These are phyloP conservation scores for Drepana falcataria DNA, from an alignment of 2,888 invertebrate species.

Conservation along the genomic window DNA sequence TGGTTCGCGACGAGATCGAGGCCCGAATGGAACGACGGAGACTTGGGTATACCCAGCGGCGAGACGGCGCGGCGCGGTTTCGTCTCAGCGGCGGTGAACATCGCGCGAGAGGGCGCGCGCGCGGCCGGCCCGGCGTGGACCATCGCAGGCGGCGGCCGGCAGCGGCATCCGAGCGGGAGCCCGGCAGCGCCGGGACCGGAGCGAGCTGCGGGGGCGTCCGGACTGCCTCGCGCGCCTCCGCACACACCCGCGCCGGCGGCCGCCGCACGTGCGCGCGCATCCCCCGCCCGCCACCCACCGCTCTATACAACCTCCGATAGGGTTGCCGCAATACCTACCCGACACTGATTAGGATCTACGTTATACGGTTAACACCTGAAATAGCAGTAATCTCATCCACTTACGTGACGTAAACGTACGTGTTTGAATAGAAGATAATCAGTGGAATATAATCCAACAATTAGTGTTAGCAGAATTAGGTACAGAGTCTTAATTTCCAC, in stretches of 20 bases:
- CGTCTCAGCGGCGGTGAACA: slow-evolving; percentile 74
- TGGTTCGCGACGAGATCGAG: slow-evolving; percentile 87
- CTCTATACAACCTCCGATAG: slow-evolving; percentile 58
- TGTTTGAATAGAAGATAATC: not conserved
- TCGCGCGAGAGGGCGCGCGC: slow-evolving; percentile 75
- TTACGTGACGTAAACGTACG: not conserved
- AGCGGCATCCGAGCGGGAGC: slow-evolving; percentile 75
- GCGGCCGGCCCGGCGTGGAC: slow-evolving; percentile 78
- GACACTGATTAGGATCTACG: slow-evolving; percentile 25
- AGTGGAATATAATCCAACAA: not conserved
- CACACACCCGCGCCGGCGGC: slow-evolving; percentile 36
- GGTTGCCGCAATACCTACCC: slow-evolving; percentile 35
- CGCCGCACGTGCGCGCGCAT: slow-evolving; percentile 24
- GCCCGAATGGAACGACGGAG: slow-evolving; percentile 92
- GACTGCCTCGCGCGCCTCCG: slow-evolving; percentile 49
- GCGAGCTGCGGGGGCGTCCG: slow-evolving; percentile 70
- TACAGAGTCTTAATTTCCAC: not conserved
- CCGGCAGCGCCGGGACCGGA: slow-evolving; percentile 71
- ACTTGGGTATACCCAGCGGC: slow-evolving; percentile 88
- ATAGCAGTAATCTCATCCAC: not conserved
- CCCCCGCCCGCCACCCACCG: slow-evolving; percentile 23
- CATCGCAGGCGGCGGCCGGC: slow-evolving; percentile 77
- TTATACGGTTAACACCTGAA: slow-evolving; percentile 15
- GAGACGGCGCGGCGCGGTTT: slow-evolving; percentile 77
- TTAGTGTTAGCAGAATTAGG: not conserved